These are phyloP conservation scores for Triplophysa rosa DNA, from an alignment of 2,113 vertebrate species.

Conservation along the genomic window DNA sequence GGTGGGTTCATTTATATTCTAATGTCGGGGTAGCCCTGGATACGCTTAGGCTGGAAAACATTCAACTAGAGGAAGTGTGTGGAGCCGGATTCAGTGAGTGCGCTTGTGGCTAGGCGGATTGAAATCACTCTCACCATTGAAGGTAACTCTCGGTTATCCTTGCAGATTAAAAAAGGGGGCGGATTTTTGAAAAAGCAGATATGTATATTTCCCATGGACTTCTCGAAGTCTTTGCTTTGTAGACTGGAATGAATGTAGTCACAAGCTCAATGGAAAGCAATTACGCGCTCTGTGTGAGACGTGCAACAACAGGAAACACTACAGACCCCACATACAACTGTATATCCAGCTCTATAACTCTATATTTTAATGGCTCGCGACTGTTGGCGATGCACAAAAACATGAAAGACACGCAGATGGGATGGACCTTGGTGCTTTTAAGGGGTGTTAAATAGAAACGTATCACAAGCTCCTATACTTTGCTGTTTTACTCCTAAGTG, in stretches of 20 bases:
- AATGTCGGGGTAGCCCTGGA: constrained; percentile 84
- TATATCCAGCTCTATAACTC: neutral
- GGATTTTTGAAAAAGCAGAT: constrained; percentile 18
- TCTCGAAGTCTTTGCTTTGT: constrained; percentile 30
- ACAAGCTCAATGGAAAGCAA: constrained; percentile 11
- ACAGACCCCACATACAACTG: constrained; percentile 3
- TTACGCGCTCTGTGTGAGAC: constrained; percentile 26
- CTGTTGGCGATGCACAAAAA: neutral
- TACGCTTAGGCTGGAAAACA: constrained; percentile 86
- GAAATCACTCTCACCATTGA: constrained; percentile 61
- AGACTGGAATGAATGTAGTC: constrained; percentile 41
- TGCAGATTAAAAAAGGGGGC: constrained; percentile 31
- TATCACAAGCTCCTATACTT: constrained; percentile 9
- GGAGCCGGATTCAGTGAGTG: constrained; percentile 67
- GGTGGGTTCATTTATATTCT: constrained; percentile 83
- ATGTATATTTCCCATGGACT: constrained; percentile 41
- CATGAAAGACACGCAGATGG: neutral
- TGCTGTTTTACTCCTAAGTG: neutral
- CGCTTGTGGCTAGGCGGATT: constrained; percentile 70
- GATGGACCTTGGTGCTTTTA: neutral
- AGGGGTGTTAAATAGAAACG: neutral
- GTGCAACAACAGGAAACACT: constrained; percentile 22
- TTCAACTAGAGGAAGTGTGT: constrained; percentile 78
- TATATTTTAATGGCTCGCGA: neutral
- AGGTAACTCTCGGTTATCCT: constrained; percentile 69